Base-by-base conservation (phyloP, 2,113 vertebrate species). In the Xerus inauris region DNA sequence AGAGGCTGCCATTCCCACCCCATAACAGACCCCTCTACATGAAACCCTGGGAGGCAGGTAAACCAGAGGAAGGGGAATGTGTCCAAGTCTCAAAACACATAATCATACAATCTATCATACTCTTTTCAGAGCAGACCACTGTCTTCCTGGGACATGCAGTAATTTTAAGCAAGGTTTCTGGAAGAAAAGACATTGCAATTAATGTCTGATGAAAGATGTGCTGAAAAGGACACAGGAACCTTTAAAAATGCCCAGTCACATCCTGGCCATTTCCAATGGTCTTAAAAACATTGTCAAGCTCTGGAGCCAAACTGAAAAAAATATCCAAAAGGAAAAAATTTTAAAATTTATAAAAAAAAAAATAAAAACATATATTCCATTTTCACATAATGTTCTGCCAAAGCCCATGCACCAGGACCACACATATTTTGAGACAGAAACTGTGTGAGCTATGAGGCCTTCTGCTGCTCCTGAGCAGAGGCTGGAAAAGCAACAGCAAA, bases 351-450 rank as follows among this genome's bases (percentile, higher is more conserved):
- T 92, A 79, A 95, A 72, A 89, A 72, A 45, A 5, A 95, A 97
- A 92, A 84, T 57, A 91, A 85, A 96, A 94, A 72, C 22, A 92
- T 14, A 75, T 57, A 89, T 73, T 95, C 45, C 47, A 73, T 71
- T 91, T 86, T 94, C 86, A 97, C 69, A 84, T 24, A 81, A 82
- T 87, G 71, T 96, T 93, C 91, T 93, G 93, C 95, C 96, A 91
- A 97, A 91, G 19, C 38, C 92, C 59, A 57, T 49, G 64, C 42
- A 49, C 67, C 84, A 89, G 0, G 47, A 96, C 72, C 73, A 82
- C 94, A 94, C 72, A 69, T 67, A 64, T 73, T 87, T 91, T 24
- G 8, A 75, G 86, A 94, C 81, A 59, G 40, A 2, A 22, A 57
- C 28, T n/a, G 24, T 69, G 30, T 76, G 45, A 82, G 75, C 19